These are phyloP conservation scores for Jordanella pulchra DNA, from an alignment of 2,797 vertebrate genomes.

Conservation along the genomic window DNA sequence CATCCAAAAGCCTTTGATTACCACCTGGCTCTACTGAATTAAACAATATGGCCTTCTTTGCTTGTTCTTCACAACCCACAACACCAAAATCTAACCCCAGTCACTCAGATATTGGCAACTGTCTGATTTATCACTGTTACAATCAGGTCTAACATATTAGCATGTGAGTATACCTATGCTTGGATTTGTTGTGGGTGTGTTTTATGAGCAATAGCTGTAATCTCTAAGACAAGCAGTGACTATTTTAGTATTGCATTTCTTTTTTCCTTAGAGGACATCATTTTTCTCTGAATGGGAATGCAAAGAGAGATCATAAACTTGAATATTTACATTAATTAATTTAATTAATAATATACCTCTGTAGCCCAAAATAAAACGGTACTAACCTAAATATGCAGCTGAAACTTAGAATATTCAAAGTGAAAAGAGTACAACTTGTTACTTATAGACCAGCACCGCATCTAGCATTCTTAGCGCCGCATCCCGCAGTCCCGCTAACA, in stretches of 20 bases:
- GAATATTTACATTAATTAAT: conserved; percentile 44
- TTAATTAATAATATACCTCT: conserved; percentile 28
- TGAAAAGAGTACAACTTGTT: neutral
- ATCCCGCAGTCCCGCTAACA: conserved; percentile 22
- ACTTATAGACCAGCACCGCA: neutral
- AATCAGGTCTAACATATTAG: neutral
- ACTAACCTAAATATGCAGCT: neutral
- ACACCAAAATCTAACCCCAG: neutral
- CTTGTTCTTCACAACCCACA: neutral
- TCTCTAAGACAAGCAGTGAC: neutral
- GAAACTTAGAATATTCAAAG: neutral
- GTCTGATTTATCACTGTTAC: neutral
- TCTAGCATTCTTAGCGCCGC: neutral
- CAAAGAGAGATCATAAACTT: conserved; percentile 14
- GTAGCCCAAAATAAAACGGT: neutral
- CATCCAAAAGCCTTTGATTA: too few species aligned
- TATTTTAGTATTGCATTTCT: neutral
- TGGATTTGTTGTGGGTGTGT: neutral
- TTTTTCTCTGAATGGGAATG: neutral
- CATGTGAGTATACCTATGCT: neutral
- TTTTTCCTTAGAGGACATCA: neutral
- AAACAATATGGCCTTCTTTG: neutral
- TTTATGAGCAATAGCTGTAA: neutral
- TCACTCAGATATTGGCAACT: neutral
- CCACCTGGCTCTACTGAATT: neutral